phyloP scores from a whole-genome alignment of 2,797 vertebrate genomes.

The Hippopotamyrus pictus region DNA sequence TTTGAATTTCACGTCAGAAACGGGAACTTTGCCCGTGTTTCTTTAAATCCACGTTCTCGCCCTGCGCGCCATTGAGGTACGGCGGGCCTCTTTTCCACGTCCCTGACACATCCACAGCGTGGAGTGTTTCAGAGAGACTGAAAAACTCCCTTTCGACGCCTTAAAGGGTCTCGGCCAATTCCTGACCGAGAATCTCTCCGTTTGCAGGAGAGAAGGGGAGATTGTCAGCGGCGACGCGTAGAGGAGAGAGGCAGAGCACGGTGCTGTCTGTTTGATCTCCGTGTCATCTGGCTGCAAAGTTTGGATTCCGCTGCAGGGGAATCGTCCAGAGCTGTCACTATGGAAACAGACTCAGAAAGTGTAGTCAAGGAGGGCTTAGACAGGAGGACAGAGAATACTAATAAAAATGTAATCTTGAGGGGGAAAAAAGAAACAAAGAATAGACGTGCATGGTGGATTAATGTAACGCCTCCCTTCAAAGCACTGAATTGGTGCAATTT shows the following conservation, averaged over 20 bases:
- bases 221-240: slow-evolving; percentile 5
- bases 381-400: slow-evolving; percentile 43
- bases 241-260: slow-evolving; percentile 30
- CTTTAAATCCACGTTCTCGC: neutral
- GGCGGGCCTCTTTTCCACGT: no score
- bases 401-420: slow-evolving; percentile 47
- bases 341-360: slow-evolving; percentile 63
- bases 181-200: slow-evolving; percentile 8
- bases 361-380: slow-evolving; percentile 39
- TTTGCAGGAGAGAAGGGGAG: slow-evolving; percentile 27
- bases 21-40: neutral
- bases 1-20: neutral
- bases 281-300: slow-evolving; percentile 51
- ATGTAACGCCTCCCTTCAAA: slow-evolving; percentile 46
- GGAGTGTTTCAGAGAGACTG: neutral
- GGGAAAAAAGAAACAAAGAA: slow-evolving; percentile 41
- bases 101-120: neutral
- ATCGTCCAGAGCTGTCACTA: slow-evolving; percentile 57
- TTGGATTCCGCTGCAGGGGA: slow-evolving; percentile 53
- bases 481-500: slow-evolving; percentile 48
- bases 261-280: slow-evolving; percentile 54
- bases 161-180: slow-evolving; percentile 8
- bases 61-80: neutral
- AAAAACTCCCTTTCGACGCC: neutral
- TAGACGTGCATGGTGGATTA: slow-evolving; percentile 51